Evolutionary conservation across 2,113 vertebrate genomes (phyloP).

Genomic region (Anguilla rostrata): DNA sequence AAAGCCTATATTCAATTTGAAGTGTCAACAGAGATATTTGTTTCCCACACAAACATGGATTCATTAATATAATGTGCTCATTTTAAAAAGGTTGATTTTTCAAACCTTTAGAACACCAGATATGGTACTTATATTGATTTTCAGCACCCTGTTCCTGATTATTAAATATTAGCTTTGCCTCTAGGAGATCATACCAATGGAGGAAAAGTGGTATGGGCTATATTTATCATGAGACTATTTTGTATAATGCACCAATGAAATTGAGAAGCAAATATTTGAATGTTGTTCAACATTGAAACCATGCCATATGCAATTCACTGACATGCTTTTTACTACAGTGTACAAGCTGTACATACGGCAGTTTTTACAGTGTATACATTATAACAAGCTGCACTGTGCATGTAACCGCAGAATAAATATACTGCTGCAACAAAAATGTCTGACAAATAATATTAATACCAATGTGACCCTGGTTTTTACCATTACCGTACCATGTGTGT

Average conservation of each 20-base stretch:
- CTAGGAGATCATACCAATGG: conserved; percentile 10
- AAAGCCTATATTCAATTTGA: conserved; percentile 37
- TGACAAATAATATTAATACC: background rate
- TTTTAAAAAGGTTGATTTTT: conserved; percentile 17
- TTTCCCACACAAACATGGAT: conserved; percentile 17
- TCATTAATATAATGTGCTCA: conserved; percentile 25
- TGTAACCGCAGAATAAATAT: background rate
- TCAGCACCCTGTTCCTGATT: background rate
- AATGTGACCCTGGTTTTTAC: background rate
- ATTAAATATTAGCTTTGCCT: conserved; percentile 25
- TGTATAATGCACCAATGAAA: background rate
- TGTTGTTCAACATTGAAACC: background rate
- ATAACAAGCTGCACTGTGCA: background rate
- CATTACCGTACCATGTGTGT: background rate
- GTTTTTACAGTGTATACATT: background rate
- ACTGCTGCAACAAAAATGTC: background rate
- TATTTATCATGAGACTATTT: conserved; percentile 10
- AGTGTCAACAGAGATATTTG: conserved; percentile 30
- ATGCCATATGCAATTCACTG: background rate
- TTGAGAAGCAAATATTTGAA: background rate
- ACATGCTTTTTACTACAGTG: background rate
- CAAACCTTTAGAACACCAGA: conserved; percentile 18
- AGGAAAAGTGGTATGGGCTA: background rate
- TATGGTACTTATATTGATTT: conserved; percentile 18
- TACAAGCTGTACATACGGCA: background rate